Evolutionary conservation across 2,888 invertebrate genomes (phyloP).

Genomic region (Asteroscopus sphinx): DNA sequence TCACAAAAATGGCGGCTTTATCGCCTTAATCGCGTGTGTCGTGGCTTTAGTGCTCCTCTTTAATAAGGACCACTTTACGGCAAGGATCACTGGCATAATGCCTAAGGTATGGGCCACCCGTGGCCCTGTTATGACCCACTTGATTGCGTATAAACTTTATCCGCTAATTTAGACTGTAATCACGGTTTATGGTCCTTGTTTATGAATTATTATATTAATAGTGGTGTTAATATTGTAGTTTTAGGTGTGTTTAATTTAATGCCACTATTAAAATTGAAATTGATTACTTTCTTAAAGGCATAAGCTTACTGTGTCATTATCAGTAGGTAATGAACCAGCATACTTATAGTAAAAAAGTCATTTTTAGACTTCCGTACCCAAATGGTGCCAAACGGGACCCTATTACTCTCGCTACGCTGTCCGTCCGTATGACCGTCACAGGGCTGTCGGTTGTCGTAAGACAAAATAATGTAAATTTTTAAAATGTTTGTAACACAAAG

Average conservation of each 20-base stretch:
- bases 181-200: slow-evolving; percentile 60
- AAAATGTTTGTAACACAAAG: too few species aligned
- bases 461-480: too few species aligned
- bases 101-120: slow-evolving; percentile 59
- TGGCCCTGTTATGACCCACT: slow-evolving; percentile 51
- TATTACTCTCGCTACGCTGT: too few species aligned
- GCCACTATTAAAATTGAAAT: slow-evolving; percentile 21
- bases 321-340: not conserved
- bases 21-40: slow-evolving; percentile 41
- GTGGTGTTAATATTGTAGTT: slow-evolving; percentile 23
- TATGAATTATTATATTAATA: slow-evolving; percentile 61
- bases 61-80: slow-evolving; percentile 64
- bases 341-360: too few species aligned
- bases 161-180: slow-evolving; percentile 64
- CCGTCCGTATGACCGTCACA: too few species aligned
- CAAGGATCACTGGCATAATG: slow-evolving; percentile 59
- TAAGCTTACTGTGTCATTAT: slow-evolving; percentile 1
- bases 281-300: not conserved
- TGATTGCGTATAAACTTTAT: slow-evolving; percentile 73
- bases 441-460: too few species aligned
- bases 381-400: too few species aligned
- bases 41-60: slow-evolving; percentile 33
- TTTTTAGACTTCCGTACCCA: too few species aligned
- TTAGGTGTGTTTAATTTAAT: slow-evolving; percentile 29
- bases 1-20: slow-evolving; percentile 38